Evolutionary conservation across 92 coral and sea anemone genomes (phyloP).

Genomic region (Actinernus sp.): DNA sequence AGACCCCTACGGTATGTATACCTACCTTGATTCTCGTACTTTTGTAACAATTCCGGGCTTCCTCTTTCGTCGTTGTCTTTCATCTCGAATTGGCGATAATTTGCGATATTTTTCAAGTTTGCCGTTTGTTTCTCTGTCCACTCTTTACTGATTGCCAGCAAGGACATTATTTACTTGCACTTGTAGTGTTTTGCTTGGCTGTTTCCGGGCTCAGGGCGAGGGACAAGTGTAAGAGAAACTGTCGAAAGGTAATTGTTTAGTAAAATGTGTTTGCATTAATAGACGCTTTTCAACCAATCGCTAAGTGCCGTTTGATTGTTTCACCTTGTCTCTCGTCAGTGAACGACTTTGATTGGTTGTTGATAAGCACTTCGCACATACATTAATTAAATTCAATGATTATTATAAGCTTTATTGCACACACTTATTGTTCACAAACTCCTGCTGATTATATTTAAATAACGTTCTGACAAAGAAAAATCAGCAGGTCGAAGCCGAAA

Average conservation of each 20-base stretch:
- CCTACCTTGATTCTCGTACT: constrained; percentile 7
- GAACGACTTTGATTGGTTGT: constrained; percentile 66
- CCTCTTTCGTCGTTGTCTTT: not conserved
- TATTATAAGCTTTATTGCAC: constrained; percentile 32
- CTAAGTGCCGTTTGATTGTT: constrained; percentile 53
- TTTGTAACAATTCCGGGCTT: too few species aligned
- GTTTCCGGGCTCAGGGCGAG: constrained; percentile 40
- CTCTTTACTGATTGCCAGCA: constrained; percentile 12
- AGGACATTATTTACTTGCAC: constrained; percentile 23
- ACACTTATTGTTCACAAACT: constrained; percentile 18
- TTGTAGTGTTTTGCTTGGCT: constrained; percentile 10
- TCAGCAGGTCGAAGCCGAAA: constrained; percentile 10
- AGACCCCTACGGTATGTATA: constrained; percentile 6
- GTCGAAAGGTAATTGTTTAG: constrained; percentile 84
- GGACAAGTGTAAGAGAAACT: constrained; percentile 71
- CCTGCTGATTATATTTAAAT: constrained; percentile 46
- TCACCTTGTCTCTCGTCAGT: constrained; percentile 47
- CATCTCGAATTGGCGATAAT: not conserved
- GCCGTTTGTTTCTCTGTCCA: constrained; percentile 1
- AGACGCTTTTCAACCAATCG: constrained; percentile 71
- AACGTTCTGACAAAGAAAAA: constrained; percentile 59
- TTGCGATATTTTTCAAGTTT: not conserved
- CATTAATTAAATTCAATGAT: constrained; percentile 84
- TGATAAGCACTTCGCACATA: constrained; percentile 36
- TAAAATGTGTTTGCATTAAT: constrained; percentile 84